phyloP scores from a whole-genome alignment of 1,140 invertebrate species.

The Akabosia matsudoensis region DNA sequence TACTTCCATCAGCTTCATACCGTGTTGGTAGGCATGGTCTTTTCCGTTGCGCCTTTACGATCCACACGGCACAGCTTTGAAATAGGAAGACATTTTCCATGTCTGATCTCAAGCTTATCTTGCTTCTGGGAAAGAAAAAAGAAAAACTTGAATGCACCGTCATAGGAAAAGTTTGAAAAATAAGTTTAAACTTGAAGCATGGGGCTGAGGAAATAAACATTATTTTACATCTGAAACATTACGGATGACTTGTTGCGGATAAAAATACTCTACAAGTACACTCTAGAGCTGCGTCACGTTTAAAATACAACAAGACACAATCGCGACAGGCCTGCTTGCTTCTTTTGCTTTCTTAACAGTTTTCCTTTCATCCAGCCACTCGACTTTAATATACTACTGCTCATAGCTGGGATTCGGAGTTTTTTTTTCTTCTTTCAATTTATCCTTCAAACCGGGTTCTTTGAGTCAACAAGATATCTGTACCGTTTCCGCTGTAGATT shows the following conservation, averaged over 20 bases:
- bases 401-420: background rate
- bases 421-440: constrained; percentile 14
- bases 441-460: constrained; percentile 9
- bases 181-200: constrained; percentile 16
- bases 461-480: background rate
- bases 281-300: background rate
- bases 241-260: constrained; percentile 38
- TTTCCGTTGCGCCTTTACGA: background rate
- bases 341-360: background rate
- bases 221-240: constrained; percentile 39
- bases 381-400: too few species aligned
- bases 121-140: background rate
- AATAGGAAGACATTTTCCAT: too few species aligned
- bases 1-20: too few species aligned
- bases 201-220: background rate
- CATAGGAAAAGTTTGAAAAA: background rate
- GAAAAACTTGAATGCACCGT: background rate
- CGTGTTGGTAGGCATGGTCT: too few species aligned
- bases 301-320: too few species aligned
- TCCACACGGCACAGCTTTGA: background rate
- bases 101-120: too few species aligned
- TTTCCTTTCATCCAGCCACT: constrained; percentile 4
- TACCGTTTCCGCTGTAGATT: constrained; percentile 1
- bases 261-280: constrained; percentile 36
- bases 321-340: background rate